Evolutionary conservation across 2,797 vertebrate genomes (phyloP).

Genomic region (Hydrocynus forskahlii): DNA sequence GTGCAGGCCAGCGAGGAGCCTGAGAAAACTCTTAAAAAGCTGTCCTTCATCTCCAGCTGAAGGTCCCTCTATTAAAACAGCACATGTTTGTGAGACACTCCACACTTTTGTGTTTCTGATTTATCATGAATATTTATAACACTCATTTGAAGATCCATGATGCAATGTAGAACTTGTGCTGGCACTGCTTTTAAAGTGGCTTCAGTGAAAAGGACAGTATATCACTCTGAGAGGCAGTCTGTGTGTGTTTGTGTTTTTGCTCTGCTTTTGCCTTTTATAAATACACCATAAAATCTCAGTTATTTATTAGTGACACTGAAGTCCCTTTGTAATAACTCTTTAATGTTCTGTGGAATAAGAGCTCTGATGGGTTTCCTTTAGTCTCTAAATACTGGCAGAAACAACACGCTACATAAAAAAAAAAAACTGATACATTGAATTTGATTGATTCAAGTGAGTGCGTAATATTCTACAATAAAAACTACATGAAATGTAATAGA

Average conservation of each 20-base stretch:
- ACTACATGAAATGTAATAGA: background rate
- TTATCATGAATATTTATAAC: constrained; percentile 1
- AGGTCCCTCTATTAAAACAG: constrained; percentile 26
- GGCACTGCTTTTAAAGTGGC: background rate
- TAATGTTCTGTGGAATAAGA: constrained; percentile 9
- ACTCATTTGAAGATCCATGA: background rate
- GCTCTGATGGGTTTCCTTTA: constrained; percentile 15
- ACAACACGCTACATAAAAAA: background rate
- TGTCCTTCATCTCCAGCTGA: constrained; percentile 25
- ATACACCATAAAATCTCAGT: constrained; percentile 66
- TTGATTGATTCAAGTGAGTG: background rate
- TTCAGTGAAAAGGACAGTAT: background rate
- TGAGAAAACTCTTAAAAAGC: constrained; percentile 40
- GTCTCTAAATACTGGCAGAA: background rate
- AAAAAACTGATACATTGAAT: background rate
- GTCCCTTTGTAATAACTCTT: background rate
- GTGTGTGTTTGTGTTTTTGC: background rate
- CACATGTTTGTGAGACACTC: constrained; percentile 18
- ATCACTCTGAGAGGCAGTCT: background rate
- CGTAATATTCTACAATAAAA: background rate
- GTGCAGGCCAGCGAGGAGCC: constrained; percentile 24
- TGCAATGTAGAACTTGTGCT: background rate
- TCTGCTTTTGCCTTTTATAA: constrained; percentile 63
- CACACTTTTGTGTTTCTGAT: constrained; percentile 5
- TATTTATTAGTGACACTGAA: background rate